Percentiles rank a stretch among this genome's conserved stretches.
These are phyloP conservation scores for Panopea generosa DNA, from an alignment of 2,888 invertebrate genomes.

Conservation along the genomic window DNA sequence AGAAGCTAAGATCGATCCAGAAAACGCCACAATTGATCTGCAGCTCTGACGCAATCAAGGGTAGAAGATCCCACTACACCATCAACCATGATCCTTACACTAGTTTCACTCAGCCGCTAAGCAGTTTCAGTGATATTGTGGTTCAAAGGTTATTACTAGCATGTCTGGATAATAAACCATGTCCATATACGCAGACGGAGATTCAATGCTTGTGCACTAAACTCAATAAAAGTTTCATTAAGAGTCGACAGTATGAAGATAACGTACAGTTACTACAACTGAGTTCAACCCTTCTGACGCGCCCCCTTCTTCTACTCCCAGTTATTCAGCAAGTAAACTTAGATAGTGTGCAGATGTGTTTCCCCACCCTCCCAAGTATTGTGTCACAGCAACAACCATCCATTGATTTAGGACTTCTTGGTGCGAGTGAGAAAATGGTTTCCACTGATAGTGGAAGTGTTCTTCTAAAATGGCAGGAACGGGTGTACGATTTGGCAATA, in stretches of 20 bases:
- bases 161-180: slow-evolving; percentile 65
- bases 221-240: slow-evolving; percentile 31
- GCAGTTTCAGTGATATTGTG: slow-evolving; percentile 78
- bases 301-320: slow-evolving; percentile 72
- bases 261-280: slow-evolving; percentile 62
- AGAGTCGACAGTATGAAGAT: slow-evolving; percentile 51
- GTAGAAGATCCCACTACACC: slow-evolving; percentile 67
- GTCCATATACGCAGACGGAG: slow-evolving; percentile 71
- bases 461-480: slow-evolving; percentile 73
- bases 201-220: slow-evolving; percentile 64
- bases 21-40: slow-evolving; percentile 67
- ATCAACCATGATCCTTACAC: slow-evolving; percentile 73
- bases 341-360: slow-evolving; percentile 58
- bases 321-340: slow-evolving; percentile 72
- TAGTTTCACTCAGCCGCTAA: slow-evolving; percentile 77
- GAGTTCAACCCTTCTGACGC: slow-evolving; percentile 62
- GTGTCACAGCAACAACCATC: slow-evolving; percentile 38
- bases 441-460: slow-evolving; percentile 52
- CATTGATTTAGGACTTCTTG: slow-evolving; percentile 62
- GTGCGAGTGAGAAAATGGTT: slow-evolving; percentile 60
- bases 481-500: slow-evolving; percentile 72
- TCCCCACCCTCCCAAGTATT: slow-evolving; percentile 62
- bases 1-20: slow-evolving; percentile 70
- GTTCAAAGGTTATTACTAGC: slow-evolving; percentile 76
- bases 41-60: slow-evolving; percentile 51